Evolutionary conservation across 2,113 vertebrate species (phyloP).

Genomic region (Oceanodroma tethys): DNA sequence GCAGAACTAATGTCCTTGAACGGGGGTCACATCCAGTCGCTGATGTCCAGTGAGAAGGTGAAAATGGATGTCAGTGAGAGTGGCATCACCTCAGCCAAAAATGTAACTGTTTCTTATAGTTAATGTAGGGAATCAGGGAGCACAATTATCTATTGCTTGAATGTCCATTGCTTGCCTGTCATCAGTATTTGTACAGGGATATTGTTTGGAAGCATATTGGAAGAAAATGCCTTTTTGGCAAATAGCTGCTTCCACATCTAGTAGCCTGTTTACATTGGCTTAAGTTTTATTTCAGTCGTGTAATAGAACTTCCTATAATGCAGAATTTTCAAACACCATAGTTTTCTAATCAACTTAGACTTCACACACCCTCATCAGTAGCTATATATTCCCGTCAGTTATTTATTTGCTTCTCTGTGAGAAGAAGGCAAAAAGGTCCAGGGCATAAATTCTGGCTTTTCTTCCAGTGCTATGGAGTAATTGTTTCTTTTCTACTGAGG

Average conservation of each 20-base stretch:
- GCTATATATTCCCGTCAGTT: background rate
- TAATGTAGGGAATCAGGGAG: background rate
- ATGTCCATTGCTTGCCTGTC: background rate
- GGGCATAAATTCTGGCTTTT: background rate
- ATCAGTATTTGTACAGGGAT: background rate
- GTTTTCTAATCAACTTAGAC: background rate
- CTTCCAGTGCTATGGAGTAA: background rate
- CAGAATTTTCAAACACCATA: background rate
- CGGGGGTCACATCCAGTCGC: background rate
- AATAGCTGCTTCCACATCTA: background rate
- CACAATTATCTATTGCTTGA: background rate
- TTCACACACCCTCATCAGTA: background rate
- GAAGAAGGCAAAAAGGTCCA: background rate
- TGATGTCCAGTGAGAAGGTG: background rate
- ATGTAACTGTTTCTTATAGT: background rate
- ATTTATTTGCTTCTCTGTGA: background rate
- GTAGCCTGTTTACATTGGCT: background rate
- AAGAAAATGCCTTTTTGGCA: background rate
- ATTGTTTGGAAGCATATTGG: background rate
- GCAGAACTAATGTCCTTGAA: background rate
- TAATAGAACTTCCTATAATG: background rate
- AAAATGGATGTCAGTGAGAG: background rate
- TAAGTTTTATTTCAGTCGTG: background rate
- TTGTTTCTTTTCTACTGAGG: background rate
- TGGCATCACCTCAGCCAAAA: background rate